These are phyloP conservation scores for Bos indicus DNA, from an alignment of 2,113 vertebrate genomes.

Conservation along the genomic window DNA sequence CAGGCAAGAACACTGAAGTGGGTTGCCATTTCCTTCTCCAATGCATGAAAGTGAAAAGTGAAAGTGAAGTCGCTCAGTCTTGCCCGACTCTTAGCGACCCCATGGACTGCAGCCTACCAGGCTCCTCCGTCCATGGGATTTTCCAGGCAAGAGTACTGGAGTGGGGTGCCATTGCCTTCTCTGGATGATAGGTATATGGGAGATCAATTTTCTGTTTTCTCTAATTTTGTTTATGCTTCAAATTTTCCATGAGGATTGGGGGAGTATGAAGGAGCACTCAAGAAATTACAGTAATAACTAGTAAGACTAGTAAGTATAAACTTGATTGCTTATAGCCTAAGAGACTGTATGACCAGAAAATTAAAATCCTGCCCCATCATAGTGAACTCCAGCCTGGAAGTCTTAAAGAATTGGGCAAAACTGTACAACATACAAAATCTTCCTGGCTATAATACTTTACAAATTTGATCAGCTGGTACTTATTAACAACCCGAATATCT, in stretches of 20 bases:
- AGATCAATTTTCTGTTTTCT: neutral
- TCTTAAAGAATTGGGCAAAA: conserved; percentile 6
- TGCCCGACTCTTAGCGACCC: too few relatives aligned
- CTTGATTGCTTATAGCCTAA: neutral
- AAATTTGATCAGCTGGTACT: neutral
- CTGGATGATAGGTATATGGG: neutral
- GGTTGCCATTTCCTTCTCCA: too few relatives aligned
- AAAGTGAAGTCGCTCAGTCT: too few relatives aligned
- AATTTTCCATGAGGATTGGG: neutral
- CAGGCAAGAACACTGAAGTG: too few relatives aligned
- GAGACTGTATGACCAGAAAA: neutral
- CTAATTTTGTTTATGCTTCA: conserved; percentile 11
- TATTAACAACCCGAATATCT: neutral
- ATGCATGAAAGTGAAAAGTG: too few relatives aligned
- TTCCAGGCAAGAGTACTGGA: neutral
- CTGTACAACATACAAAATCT: neutral
- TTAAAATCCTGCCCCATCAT: neutral
- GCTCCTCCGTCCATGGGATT: neutral
- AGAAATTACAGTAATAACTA: neutral
- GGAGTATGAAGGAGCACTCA: neutral
- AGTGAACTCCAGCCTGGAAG: neutral
- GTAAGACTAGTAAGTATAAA: neutral
- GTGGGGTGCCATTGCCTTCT: neutral
- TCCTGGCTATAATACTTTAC: neutral
- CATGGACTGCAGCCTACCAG: too few relatives aligned